Evolutionary conservation across 37 sponge, comb jelly and placozoan species (phyloP), one percentile per base, ranked within the genome.

Genomic region (Chondrosia reniformis): DNA sequence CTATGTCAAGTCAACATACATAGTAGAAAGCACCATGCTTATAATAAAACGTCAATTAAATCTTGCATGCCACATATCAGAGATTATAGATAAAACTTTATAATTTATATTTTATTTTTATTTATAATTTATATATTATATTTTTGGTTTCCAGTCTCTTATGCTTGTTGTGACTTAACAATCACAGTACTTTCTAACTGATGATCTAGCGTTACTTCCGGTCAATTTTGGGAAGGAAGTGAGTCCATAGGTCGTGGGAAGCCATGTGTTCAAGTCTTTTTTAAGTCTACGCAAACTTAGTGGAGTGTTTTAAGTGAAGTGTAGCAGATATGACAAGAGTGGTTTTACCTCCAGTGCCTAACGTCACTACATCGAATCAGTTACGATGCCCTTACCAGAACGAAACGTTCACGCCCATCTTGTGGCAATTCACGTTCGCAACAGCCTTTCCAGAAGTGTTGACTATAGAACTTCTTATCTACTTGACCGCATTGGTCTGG

Each of bases 401-500:
- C 72, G 36, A 34, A 13, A 69, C 72, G 10, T 34, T 38, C 4
- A 69, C 72, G 0, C 44, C 44, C 44, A 40, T 21, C 2, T n/a
- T 69, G 2, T 69, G 72, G 72, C 1, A 0, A 24, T 69, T 69
- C 72, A 13, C 31, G 22, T 38, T n/a, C 12, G 2, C 72, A 3
- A 39, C 4, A 19, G 39, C 43, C 24, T 21, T 17, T 21, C 72
- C 72, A 21, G 42, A 1, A 6, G 72, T 69, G 72, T 13, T 69
- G 72, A 69, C 41, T 13, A 44, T 69, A 44, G 72, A 69, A 24
- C 72, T 69, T 19, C 72, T 69, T 10, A 69, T 69, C 4, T 69
- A 69, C 72, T 24, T 69, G 72, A 69, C 72, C 2, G 83, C 83
- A 12, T 38, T 82, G 27, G 22, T 59, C 9, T 82, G 83, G 75